Percentiles rank a stretch among this genome's conserved stretches.
Conservation (phyloP, 2,113 vertebrate genomes). For the Circaetus cinerascens region DNA sequence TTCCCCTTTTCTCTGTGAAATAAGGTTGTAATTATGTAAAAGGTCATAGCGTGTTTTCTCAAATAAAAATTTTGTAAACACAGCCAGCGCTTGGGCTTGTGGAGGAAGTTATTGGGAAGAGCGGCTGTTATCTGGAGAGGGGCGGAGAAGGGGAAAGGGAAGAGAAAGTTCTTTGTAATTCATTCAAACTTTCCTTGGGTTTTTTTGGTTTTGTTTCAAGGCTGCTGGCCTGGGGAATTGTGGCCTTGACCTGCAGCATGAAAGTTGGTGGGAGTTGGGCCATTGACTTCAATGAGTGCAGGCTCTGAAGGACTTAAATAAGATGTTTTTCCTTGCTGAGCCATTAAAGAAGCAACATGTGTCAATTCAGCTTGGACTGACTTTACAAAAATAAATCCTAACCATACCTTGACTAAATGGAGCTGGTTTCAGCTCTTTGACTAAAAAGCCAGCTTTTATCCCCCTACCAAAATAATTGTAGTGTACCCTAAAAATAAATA, state of each 20-base stretch:
- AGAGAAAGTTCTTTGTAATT: slow-evolving; percentile 44
- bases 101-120: slow-evolving; percentile 51
- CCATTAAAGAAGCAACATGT: neutral
- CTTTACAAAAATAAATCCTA: neutral
- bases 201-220: neutral
- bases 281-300: neutral
- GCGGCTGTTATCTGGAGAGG: slow-evolving; percentile 2
- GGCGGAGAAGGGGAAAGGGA: neutral
- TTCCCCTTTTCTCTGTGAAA: neutral
- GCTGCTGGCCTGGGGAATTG: slow-evolving; percentile 1
- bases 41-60: slow-evolving; percentile 42
- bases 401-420: neutral
- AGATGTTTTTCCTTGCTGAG: neutral
- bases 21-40: slow-evolving; percentile 70
- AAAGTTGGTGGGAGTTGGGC: neutral
- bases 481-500: neutral
- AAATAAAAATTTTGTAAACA: slow-evolving; percentile 37
- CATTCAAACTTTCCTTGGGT: slow-evolving; percentile 19
- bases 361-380: neutral
- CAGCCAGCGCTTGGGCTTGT: neutral
- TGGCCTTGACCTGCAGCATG: slow-evolving; percentile 18
- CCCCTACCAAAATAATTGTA: neutral
- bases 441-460: neutral
- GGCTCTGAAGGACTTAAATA: neutral
- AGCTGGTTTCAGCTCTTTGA: neutral